Percentiles rank a stretch among this genome's conserved stretches.
Conservation (phyloP, 2,888 invertebrate genomes). For the Dendrolimus houi region DNA sequence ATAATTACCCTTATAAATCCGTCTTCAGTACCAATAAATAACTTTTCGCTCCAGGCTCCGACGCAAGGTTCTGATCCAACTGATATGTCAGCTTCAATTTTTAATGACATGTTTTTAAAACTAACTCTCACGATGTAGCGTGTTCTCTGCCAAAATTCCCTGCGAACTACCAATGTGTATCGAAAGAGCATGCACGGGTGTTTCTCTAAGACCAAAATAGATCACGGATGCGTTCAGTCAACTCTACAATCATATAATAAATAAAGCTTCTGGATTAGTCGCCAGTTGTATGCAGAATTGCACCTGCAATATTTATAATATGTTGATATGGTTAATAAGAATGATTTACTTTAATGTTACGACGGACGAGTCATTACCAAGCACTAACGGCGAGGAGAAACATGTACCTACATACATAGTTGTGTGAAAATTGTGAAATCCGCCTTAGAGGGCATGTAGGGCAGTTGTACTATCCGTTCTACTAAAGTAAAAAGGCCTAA, state of each 20-base stretch:
- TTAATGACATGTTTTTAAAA: conserved; percentile 40
- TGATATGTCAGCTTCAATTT: conserved; percentile 42
- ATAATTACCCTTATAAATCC: conserved; percentile 54
- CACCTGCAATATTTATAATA: background rate
- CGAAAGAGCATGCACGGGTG: conserved; percentile 10
- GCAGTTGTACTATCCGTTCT: no score
- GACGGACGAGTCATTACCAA: no score
- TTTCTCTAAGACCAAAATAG: conserved; percentile 32
- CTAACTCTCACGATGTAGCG: background rate
- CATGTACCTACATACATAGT: no score
- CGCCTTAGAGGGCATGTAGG: no score
- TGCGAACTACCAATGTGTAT: conserved; percentile 22
- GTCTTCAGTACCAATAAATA: conserved; percentile 55
- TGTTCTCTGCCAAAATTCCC: conserved; percentile 22
- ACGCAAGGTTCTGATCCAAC: conserved; percentile 56
- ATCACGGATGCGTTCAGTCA: conserved; percentile 26
- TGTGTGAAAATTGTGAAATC: no score
- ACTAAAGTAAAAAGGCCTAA: no score
- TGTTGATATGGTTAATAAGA: no score
- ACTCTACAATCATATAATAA: conserved; percentile 26
- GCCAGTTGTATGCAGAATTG: background rate
- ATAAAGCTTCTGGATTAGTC: conserved; percentile 33
- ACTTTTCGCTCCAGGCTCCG: conserved; percentile 43
- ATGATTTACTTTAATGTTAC: no score
- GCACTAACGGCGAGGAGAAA: no score